Evolutionary conservation across 2,797 vertebrate species (phyloP).

Genomic region (Sardinella longiceps): DNA sequence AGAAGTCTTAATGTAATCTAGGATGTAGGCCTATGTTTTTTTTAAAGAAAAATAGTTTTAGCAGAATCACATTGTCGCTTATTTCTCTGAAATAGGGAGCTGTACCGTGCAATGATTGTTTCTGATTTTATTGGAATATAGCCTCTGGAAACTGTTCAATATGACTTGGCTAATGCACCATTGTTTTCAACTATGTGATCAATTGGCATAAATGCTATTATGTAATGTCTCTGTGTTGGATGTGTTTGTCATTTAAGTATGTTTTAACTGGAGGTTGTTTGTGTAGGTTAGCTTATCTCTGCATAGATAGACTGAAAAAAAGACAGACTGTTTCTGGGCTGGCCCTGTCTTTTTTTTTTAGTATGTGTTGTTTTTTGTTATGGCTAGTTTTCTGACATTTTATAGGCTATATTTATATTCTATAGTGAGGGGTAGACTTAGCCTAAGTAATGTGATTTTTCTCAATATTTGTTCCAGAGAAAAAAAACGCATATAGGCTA

Average conservation of each 20-base stretch:
- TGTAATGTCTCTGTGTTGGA: background rate
- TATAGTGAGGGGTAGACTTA: too few relatives aligned
- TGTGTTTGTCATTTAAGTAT: background rate
- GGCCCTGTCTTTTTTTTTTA: background rate
- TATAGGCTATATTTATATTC: too few relatives aligned
- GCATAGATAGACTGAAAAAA: background rate
- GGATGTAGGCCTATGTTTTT: background rate
- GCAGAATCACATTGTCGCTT: background rate
- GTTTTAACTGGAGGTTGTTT: background rate
- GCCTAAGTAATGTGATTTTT: background rate
- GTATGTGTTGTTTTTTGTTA: too few relatives aligned
- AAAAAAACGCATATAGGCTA: background rate
- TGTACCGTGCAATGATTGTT: background rate
- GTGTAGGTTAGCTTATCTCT: background rate
- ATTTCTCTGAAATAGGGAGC: background rate
- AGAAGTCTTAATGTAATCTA: too few relatives aligned
- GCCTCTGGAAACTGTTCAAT: constrained; percentile 5
- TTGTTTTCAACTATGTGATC: constrained; percentile 4
- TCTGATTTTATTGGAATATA: constrained; percentile 2
- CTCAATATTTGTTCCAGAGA: background rate
- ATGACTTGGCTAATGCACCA: constrained; percentile 24
- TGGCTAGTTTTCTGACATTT: too few relatives aligned
- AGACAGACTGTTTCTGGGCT: background rate
- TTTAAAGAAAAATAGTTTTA: background rate
- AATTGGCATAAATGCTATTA: constrained; percentile 13